These are phyloP conservation scores for Colistium nudipinnis DNA, from an alignment of 2,113 vertebrate genomes.

Conservation along the genomic window DNA sequence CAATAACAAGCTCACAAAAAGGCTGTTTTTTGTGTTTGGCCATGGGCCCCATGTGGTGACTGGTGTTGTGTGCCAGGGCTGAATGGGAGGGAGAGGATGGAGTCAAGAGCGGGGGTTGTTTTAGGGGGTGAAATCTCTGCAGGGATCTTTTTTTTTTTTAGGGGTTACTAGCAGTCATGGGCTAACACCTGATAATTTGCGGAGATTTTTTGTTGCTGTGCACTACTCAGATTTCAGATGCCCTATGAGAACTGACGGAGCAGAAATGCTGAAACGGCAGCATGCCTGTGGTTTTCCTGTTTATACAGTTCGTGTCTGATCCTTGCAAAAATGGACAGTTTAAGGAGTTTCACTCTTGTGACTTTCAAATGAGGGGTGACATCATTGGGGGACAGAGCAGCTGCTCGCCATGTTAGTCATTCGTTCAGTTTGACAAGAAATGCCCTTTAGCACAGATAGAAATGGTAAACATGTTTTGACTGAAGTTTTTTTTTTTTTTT, in stretches of 20 bases:
- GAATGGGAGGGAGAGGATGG: constrained; percentile 28
- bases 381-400: constrained; percentile 34
- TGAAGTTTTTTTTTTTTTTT: constrained; percentile 10
- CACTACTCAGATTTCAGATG: constrained; percentile 38
- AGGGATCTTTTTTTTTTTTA: constrained; percentile 42
- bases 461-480: constrained; percentile 61
- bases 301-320: constrained; percentile 43
- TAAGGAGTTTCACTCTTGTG: constrained; percentile 50
- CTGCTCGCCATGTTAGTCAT: constrained; percentile 49
- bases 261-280: constrained; percentile 62
- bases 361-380: constrained; percentile 22
- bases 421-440: constrained; percentile 29
- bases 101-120: constrained; percentile 23
- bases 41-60: constrained; percentile 47
- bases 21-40: constrained; percentile 67
- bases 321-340: constrained; percentile 26
- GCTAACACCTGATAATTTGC: constrained; percentile 62
- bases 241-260: constrained; percentile 31
- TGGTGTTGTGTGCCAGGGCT: constrained; percentile 49
- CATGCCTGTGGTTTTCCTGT: constrained; percentile 71
- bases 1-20: constrained; percentile 67
- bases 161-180: constrained; percentile 72
- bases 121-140: constrained; percentile 50
- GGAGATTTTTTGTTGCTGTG: constrained; percentile 24
- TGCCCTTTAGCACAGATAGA: constrained; percentile 54